Evolutionary conservation across 2,797 vertebrate genomes (phyloP).

Genomic region (Echeneis naucrates): DNA sequence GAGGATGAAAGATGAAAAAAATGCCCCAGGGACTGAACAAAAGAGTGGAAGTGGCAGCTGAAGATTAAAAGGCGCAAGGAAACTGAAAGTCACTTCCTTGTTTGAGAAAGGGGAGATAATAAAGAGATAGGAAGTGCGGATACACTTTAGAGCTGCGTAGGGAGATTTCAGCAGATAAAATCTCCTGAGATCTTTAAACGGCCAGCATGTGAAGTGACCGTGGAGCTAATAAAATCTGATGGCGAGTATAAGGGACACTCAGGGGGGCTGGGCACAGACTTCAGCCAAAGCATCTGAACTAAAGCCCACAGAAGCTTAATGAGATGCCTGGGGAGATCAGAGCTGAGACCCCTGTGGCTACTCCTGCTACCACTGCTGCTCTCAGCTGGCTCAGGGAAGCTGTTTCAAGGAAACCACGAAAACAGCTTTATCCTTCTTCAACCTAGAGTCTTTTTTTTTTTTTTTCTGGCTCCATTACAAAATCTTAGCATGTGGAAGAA

Average conservation of each 20-base stretch:
- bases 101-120: conserved; percentile 8
- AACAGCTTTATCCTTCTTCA: not conserved
- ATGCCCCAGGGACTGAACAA: not conserved
- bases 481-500: not conserved
- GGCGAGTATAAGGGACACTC: not conserved
- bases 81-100: conserved; percentile 15
- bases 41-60: not conserved
- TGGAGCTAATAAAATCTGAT: not conserved
- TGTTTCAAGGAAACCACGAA: not conserved
- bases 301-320: conserved; percentile 17
- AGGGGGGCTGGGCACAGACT: not conserved
- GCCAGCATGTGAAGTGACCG: too few species aligned
- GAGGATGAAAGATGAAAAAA: conserved; percentile 8
- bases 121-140: not conserved
- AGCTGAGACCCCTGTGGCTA: conserved; percentile 24
- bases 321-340: conserved; percentile 11
- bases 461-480: not conserved
- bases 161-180: not conserved
- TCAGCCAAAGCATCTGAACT: conserved; percentile 2
- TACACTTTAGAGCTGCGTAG: not conserved
- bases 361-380: not conserved
- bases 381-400: not conserved
- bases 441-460: not conserved
- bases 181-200: too few species aligned
- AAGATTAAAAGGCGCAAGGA: conserved; percentile 29